Conservation (phyloP, 2,797 vertebrate species). For the Hephaestus fuliginosus region DNA sequence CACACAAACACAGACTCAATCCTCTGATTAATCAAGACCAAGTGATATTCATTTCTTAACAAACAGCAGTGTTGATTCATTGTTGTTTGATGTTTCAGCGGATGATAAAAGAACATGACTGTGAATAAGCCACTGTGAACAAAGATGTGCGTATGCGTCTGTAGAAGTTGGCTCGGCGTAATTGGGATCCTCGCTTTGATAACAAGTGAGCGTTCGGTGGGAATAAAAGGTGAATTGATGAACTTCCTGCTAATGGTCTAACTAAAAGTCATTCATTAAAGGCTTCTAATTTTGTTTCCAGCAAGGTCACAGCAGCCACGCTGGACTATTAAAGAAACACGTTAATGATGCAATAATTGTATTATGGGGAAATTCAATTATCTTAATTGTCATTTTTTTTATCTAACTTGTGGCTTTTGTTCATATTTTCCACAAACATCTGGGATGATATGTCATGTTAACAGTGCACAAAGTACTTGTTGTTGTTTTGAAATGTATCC, state of each 20-base stretch:
- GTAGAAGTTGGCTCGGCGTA: background rate
- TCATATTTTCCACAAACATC: constrained; percentile 23
- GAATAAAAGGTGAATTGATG: constrained; percentile 26
- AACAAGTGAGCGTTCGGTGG: background rate
- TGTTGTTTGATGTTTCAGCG: background rate
- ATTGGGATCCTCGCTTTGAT: constrained; percentile 28
- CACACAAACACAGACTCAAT: constrained; percentile 17
- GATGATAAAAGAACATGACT: background rate
- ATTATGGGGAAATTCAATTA: constrained; percentile 14
- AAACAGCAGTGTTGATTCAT: constrained; percentile 14
- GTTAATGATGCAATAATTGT: constrained; percentile 16
- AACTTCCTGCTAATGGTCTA: constrained; percentile 14
- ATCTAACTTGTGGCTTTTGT: constrained; percentile 6
- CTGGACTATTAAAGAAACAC: constrained; percentile 9
- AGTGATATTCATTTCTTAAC: constrained; percentile 17
- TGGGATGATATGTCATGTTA: background rate
- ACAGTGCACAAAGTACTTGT: constrained; percentile 1
- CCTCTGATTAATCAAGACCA: constrained; percentile 27
- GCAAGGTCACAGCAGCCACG: constrained; percentile 9
- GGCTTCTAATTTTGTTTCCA: constrained; percentile 21
- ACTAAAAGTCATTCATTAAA: constrained; percentile 28
- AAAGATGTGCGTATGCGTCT: constrained; percentile 3
- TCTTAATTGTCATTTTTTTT: constrained; percentile 1
- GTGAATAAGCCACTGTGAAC: background rate
- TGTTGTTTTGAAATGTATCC: constrained; percentile 6